Evolutionary conservation across 2,888 invertebrate species (phyloP), one percentile per base, ranked within the genome.

Genomic region (Tryphoninae sp.): DNA sequence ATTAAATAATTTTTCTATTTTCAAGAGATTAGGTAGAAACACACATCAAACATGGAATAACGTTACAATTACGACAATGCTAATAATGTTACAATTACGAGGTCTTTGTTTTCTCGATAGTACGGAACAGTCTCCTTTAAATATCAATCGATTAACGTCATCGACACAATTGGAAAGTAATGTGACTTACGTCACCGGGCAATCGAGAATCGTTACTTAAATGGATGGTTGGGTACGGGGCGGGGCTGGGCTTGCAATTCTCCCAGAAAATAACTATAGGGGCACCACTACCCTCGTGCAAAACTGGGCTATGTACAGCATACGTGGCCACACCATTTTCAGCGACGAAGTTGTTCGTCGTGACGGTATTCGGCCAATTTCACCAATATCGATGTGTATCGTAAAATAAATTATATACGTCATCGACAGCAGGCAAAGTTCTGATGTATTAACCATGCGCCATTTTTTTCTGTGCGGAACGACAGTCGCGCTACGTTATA

Each of bases 321-420:
- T n/a, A 55, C 26, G 22, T 53, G 75, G 40, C 16, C 19, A 22
- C 33, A 55, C 33, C 55, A 40, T 33, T 33, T 40, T n/a, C 40
- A 62, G 64, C 40, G 42, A 13, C 23, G 26, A 71, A 49, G 11
- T 65, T 55, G 58, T 40, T 65, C 49, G n/a, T 26, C 19, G 64
- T 58, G 64, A 79, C 61, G 72, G 19, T 58, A 67, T 59, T 76
- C 59, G 67, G 23, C 67, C 51, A 22, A 16, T 45, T 59, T 45
- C 69, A 23, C 33, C 49, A 45, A 51, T 61, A 72, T 81, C 61
- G 72, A 69, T 33, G 64, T 59, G 55, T 65, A 74, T 71, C 69
- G 53, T 65, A 73, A 77, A 78, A 82, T 80, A 71, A 81, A 83
- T 82, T 58, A 81, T 42, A 61, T 74, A 80, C 67, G 74, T 81